Base-by-base conservation (phyloP, 2,888 invertebrate genomes). In the Dasypolia templi region DNA sequence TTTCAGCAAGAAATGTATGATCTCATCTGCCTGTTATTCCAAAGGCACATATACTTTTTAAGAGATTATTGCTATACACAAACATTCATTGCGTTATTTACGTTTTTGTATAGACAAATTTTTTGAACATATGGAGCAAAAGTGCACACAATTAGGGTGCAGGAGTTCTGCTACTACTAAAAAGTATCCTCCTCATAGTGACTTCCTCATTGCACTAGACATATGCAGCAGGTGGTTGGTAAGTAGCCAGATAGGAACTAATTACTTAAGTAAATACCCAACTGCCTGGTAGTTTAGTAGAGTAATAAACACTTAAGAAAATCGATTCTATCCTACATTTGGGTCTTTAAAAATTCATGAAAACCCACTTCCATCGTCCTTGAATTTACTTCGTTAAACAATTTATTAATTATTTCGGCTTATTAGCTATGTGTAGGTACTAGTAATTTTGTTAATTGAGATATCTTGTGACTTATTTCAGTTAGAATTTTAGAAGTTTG, bases 361-460 rank as follows among this genome's bases (percentile, higher is more conserved):
- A 77, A 32, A 64, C 82, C 65, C 4, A 69, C 49, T 49, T 55
- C 53, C 29, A n/a, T 12, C 69, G 65, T 49, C 61, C 82, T 81
- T 81, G 72, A 72, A 72, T 35, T 56, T 9, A 32, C 65, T 65
- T 32, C 7, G 55, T 53, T 65, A 61, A 64, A 79, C 69, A 51
- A 11, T 19, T 14, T 64, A 63, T 72, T 51, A 69, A 81, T 78
- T 78, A 81, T 82, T 81, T 46, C 44, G 44, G 3, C 35, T 63
- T 69, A 73, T 82, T 67, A 73, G 14, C 14, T 55, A 58, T 44
- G 59, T 63, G 53, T 62, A 51, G 39, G 72, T 26, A 53, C 11
- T n/a, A 68, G 66, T 78, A 82, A 70, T 78, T 82, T 53, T 6
- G 26, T 56, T 70, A 78, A 81, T 74, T 78, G 59, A 22, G 3